Evolutionary conservation across 2,797 vertebrate genomes (phyloP), one percentile per base, ranked within the genome.

Genomic region (Geotrypetes seraphini): DNA sequence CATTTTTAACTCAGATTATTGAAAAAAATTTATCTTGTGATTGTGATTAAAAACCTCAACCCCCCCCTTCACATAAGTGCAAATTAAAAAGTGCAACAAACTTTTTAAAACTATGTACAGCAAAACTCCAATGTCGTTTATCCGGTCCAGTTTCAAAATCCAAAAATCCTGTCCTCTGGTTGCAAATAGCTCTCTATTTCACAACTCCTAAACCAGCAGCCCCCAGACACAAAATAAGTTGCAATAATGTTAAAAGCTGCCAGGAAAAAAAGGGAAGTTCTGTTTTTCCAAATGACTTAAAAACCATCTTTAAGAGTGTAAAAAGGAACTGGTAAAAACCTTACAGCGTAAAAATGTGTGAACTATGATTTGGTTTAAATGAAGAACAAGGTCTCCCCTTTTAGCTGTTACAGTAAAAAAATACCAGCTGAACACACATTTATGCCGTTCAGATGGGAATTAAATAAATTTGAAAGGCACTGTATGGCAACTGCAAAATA

Each of bases 351-450:
- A 96, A n/a, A 95, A 92, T 95, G 85, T 85, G 90, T 92, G 91
- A 92, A 95, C 92, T 94, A 92, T 92, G 90, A 90, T 92, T 90
- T 88, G 75, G 75, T 88, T 92, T 91, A 92, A 94, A 91, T 93
- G 86, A 95, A 94, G 89, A 87, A 84, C 85, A 87, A 73, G 89
- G 87, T 79, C 86, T 92, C 85, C 92, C n/a, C 81, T 80, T 82
- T 80, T 82, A 74, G 83, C 79, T 77, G 78, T 79, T 86, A 82
- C 90, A 93, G 91, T 94, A 96, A 92, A 91, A n/a, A 91, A 92
- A 92, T 85, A 51, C 77, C 86, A 89, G 85, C 78, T 88, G 86
- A 86, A 88, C 83, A 81, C 81, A 79, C 77, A 83, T 76, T 76
- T 83, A 86, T 83, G 77, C 86, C 63, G 81, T 81, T 85, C 89